Evolutionary conservation across 2,888 invertebrate genomes (phyloP).

Genomic region (Ochropleura plecta): DNA sequence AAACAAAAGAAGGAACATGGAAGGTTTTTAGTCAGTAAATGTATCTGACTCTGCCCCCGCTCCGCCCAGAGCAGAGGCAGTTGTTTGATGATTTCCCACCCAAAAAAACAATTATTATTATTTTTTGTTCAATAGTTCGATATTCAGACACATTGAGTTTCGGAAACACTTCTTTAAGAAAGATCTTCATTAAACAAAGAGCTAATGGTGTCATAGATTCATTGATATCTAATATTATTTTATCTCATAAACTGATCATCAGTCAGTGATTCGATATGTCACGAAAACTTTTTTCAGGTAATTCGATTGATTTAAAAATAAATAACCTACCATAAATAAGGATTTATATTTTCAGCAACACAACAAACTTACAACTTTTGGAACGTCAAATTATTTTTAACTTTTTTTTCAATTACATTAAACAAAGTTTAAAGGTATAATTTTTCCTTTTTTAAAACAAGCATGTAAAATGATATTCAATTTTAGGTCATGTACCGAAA

Average conservation of each 20-base stretch:
- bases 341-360: background rate
- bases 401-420: background rate
- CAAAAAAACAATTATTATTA: too few species aligned
- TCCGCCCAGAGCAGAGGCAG: too few species aligned
- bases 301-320: background rate
- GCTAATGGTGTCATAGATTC: background rate
- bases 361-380: background rate
- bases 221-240: background rate
- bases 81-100: too few species aligned
- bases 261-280: background rate
- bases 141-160: background rate
- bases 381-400: background rate
- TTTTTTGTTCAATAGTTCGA: background rate
- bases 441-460: background rate
- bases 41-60: too few species aligned
- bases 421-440: background rate
- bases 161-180: background rate
- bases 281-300: background rate
- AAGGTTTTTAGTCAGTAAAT: too few species aligned
- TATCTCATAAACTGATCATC: background rate
- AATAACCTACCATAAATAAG: background rate
- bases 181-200: background rate
- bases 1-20: too few species aligned
- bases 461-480: background rate
- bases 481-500: slow-evolving; percentile 26